Evolutionary conservation across 2,797 vertebrate species (phyloP).

Genomic region (Rhyacichthys aspro): DNA sequence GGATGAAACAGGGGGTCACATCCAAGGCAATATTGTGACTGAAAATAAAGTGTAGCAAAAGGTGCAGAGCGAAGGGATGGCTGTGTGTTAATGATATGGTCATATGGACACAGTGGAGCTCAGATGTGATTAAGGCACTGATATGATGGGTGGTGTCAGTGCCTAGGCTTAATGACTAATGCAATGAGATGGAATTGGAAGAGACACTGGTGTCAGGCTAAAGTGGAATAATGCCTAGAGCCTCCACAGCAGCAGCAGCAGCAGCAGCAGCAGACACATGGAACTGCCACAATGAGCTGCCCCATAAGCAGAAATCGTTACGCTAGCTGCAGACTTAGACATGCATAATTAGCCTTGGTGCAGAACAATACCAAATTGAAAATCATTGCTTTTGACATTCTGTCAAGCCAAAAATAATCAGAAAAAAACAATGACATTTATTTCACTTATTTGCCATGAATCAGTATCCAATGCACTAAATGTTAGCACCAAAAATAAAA

Average conservation of each 20-base stretch:
- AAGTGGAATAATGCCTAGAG: constrained; percentile 71
- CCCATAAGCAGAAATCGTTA: constrained; percentile 70
- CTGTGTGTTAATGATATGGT: constrained; percentile 73
- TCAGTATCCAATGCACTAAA: constrained; percentile 42
- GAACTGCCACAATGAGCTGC: constrained; percentile 69
- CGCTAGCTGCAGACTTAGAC: constrained; percentile 64
- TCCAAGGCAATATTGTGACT: constrained; percentile 20
- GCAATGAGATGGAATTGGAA: constrained; percentile 72
- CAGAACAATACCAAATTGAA: constrained; percentile 62
- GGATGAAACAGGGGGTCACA: constrained; percentile 60
- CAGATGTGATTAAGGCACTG: constrained; percentile 75
- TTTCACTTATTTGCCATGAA: constrained; percentile 65
- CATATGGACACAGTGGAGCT: constrained; percentile 71
- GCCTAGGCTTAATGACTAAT: constrained; percentile 74
- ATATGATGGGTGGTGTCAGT: constrained; percentile 77
- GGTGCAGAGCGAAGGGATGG: constrained; percentile 27
- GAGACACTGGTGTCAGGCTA: constrained; percentile 76
- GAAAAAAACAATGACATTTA: constrained; percentile 63
- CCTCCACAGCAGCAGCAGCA: constrained; percentile 48
- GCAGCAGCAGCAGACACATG: constrained; percentile 62
- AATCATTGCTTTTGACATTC: constrained; percentile 71
- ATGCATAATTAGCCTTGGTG: constrained; percentile 70
- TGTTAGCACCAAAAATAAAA: constrained; percentile 12
- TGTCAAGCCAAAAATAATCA: constrained; percentile 69
- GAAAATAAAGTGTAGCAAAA: constrained; percentile 32